phyloP scores from a whole-genome alignment of 1,140 invertebrate genomes.

The Eumaeus atala region DNA sequence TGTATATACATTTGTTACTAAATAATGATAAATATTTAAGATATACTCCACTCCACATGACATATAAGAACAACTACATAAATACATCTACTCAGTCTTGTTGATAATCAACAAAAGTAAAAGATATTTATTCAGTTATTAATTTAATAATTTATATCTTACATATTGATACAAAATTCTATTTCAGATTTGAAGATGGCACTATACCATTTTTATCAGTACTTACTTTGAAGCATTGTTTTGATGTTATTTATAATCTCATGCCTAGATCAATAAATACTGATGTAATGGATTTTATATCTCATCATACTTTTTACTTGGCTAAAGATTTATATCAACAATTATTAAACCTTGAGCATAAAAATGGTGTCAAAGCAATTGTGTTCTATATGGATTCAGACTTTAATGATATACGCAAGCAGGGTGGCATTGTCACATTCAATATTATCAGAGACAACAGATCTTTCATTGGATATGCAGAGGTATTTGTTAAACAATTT shows the following conservation, averaged over 20 bases:
- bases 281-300: slow-evolving; percentile 81
- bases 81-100: too few relatives aligned
- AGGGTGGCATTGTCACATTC: slow-evolving; percentile 93
- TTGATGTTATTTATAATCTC: slow-evolving; percentile 80
- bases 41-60: too few relatives aligned
- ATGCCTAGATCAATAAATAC: slow-evolving; percentile 61
- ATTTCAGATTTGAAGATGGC: slow-evolving; percentile 93
- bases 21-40: too few relatives aligned
- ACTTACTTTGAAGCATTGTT: slow-evolving; percentile 85
- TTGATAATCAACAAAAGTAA: too few relatives aligned
- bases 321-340: slow-evolving; percentile 82
- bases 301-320: slow-evolving; percentile 84
- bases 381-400: slow-evolving; percentile 83
- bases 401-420: slow-evolving; percentile 77
- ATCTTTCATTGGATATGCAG: slow-evolving; percentile 89
- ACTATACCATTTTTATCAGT: slow-evolving; percentile 93
- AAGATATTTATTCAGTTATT: too few relatives aligned
- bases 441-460: slow-evolving; percentile 87
- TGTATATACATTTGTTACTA: too few relatives aligned
- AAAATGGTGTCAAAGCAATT: slow-evolving; percentile 82
- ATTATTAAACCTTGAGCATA: slow-evolving; percentile 80
- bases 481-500: slow-evolving; percentile 74
- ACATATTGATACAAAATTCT: not conserved
- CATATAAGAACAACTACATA: too few relatives aligned
- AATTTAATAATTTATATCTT: too few relatives aligned